A percentile compares a stretch with the other conserved stretches of the same genome.
Conservation (phyloP, 2,888 invertebrate species). For the Caenorhabditis japonica region DNA sequence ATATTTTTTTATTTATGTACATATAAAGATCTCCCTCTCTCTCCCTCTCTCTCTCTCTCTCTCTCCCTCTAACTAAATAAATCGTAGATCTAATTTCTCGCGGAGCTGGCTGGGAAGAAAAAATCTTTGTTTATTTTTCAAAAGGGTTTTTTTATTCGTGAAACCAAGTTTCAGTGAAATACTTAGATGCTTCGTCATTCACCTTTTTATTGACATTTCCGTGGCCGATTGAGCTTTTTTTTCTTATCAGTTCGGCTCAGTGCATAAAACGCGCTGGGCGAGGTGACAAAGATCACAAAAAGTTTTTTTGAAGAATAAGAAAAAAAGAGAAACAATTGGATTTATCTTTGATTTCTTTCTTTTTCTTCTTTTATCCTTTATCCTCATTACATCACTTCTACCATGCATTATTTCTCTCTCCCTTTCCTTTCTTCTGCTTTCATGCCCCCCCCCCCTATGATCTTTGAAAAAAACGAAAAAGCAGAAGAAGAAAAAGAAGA, state of each 20-base stretch:
- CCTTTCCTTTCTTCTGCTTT: background rate
- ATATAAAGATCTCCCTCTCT: slow-evolving; percentile 6
- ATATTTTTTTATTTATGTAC: too few relatives aligned
- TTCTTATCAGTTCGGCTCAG: slow-evolving; percentile 1
- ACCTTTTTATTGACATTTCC: background rate
- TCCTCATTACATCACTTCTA: background rate
- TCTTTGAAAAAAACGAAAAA: too few relatives aligned
- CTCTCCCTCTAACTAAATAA: slow-evolving; percentile 10
- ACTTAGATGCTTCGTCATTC: background rate
- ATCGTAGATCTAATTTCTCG: slow-evolving; percentile 40
- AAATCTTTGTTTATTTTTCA: slow-evolving; percentile 34
- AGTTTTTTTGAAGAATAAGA: too few relatives aligned
- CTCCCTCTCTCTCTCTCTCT: slow-evolving; percentile 9
- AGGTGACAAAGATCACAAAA: background rate
- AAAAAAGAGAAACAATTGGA: too few relatives aligned
- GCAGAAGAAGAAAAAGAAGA: too few relatives aligned
- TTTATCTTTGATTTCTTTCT: too few relatives aligned
- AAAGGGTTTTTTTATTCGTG: too few relatives aligned
- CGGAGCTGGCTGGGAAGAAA: too few relatives aligned
- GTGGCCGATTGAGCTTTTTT: background rate
- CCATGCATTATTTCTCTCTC: background rate
- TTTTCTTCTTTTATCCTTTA: too few relatives aligned
- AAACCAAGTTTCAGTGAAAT: too few relatives aligned
- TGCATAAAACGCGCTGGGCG: too few relatives aligned
- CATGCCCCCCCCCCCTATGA: background rate